Evolutionary conservation across 2,888 invertebrate genomes (phyloP).

Genomic region (Limnephilus marmoratus): DNA sequence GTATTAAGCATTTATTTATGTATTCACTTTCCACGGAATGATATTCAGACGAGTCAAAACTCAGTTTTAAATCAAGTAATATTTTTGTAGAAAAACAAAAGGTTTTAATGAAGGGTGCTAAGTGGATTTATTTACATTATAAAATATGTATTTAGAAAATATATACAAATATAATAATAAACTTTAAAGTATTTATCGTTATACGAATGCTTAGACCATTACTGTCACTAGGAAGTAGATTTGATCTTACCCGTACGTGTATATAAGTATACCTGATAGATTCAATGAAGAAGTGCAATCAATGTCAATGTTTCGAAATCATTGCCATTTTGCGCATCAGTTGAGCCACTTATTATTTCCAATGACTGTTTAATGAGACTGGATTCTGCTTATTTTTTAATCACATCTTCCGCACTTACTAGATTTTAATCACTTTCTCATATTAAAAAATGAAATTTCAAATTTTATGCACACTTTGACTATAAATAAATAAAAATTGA

Average conservation of each 20-base stretch:
- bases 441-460: background rate
- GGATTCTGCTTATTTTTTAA: conserved; percentile 8
- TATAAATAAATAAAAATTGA: background rate
- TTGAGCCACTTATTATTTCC: conserved; percentile 6
- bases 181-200: conserved; percentile 16
- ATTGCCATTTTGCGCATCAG: background rate
- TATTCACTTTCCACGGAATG: background rate
- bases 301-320: conserved; percentile 3
- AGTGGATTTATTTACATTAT: conserved; percentile 43
- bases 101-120: conserved; percentile 43
- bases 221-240: conserved; percentile 16
- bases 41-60: background rate
- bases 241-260: background rate
- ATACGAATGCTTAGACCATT: conserved; percentile 14
- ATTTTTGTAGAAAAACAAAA: conserved; percentile 41
- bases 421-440: background rate
- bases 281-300: background rate
- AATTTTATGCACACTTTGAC: background rate
- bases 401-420: background rate
- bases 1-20: background rate
- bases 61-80: conserved; percentile 14
- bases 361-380: conserved; percentile 19
- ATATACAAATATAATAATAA: background rate
- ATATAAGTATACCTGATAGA: background rate
- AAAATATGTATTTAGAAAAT: conserved; percentile 35